These are phyloP conservation scores for Actinia tenebrosa DNA, from an alignment of 64 coral and sea anemone species.

Conservation along the genomic window DNA sequence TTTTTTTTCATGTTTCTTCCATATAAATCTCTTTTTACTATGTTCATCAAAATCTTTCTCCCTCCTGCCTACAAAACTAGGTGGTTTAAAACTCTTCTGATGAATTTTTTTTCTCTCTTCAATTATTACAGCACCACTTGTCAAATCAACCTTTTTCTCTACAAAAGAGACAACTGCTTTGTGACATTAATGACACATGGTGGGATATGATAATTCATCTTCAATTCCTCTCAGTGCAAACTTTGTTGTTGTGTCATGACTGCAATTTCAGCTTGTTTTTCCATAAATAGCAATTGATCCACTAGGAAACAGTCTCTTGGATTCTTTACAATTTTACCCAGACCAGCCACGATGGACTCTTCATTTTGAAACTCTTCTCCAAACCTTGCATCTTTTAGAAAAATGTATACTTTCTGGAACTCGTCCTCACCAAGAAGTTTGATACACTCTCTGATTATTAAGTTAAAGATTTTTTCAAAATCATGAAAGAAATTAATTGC, in stretches of 20 bases:
- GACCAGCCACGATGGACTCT: constrained; percentile 72
- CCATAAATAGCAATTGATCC: constrained; percentile 95
- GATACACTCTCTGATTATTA: constrained; percentile 64
- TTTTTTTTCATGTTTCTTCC: too few relatives aligned
- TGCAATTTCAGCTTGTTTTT: constrained; percentile 94
- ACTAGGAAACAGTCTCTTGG: constrained; percentile 92
- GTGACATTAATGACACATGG: too few relatives aligned
- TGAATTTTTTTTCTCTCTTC: too few relatives aligned
- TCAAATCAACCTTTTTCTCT: too few relatives aligned
- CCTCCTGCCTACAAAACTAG: too few relatives aligned
- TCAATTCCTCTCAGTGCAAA: neutral
- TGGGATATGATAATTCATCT: neutral
- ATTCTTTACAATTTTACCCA: constrained; percentile 80
- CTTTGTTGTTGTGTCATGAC: constrained; percentile 36
- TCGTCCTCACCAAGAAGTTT: constrained; percentile 63
- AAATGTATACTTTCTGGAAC: constrained; percentile 70
- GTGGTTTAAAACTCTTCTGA: too few relatives aligned
- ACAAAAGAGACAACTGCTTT: too few relatives aligned
- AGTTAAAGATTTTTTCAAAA: neutral
- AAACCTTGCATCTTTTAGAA: constrained; percentile 84
- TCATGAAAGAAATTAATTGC: too few relatives aligned
- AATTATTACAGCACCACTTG: neutral
- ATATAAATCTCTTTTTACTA: too few relatives aligned
- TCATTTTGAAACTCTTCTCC: constrained; percentile 55
- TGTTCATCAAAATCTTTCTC: too few relatives aligned